Evolutionary conservation across 2,888 invertebrate species (phyloP).

Genomic region (Phaedon cochleariae): DNA sequence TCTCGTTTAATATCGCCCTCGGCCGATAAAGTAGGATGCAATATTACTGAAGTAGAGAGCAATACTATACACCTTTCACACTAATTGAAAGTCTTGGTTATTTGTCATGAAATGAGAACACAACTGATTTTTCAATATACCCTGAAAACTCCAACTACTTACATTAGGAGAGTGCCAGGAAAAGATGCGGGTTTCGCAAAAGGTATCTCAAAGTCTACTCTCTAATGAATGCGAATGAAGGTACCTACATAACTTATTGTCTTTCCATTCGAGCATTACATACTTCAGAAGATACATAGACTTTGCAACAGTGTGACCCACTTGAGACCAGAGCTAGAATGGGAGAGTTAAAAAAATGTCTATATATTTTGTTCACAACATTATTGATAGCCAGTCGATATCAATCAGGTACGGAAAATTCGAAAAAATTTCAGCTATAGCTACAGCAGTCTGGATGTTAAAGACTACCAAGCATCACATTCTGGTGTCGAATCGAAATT

Average conservation of each 20-base stretch:
- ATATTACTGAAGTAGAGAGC: constrained; percentile 52
- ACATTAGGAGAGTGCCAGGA: constrained; percentile 28
- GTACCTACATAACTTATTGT: neutral
- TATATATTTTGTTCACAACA: too few relatives aligned
- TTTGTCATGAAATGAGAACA: constrained; percentile 28
- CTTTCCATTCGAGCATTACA: neutral
- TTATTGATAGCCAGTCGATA: too few relatives aligned
- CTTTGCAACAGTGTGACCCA: too few relatives aligned
- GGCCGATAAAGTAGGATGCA: constrained; percentile 58
- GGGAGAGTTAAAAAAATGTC: too few relatives aligned
- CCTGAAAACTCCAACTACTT: constrained; percentile 37
- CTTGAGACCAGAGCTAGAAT: too few relatives aligned
- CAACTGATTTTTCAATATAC: constrained; percentile 42
- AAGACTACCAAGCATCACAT: too few relatives aligned
- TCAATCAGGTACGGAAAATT: too few relatives aligned
- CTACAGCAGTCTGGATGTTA: too few relatives aligned
- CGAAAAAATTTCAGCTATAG: too few relatives aligned
- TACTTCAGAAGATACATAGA: too few relatives aligned
- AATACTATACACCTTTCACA: constrained; percentile 58
- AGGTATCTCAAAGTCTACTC: neutral
- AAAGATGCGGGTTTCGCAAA: neutral
- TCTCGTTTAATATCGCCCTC: constrained; percentile 58
- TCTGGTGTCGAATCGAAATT: too few relatives aligned
- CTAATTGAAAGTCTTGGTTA: constrained; percentile 56
- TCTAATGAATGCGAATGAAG: neutral